Evolutionary conservation across 2,797 vertebrate species (phyloP).

Genomic region (Pseudomugil tenellus): DNA sequence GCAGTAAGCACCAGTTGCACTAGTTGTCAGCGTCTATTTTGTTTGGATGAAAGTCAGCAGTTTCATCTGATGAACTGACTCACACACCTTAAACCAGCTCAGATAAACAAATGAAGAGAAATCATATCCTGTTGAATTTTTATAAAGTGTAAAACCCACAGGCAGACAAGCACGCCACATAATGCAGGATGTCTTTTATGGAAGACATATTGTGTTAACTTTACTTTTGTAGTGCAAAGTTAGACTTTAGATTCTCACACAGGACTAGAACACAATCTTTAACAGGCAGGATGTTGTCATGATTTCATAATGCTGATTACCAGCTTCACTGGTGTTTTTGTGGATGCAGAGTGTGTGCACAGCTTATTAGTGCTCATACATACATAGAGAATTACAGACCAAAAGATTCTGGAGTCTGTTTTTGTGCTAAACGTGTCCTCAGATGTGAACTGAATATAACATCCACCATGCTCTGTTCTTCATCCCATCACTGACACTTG

Average conservation of each 20-base stretch:
- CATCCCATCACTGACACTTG: not conserved
- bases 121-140: not conserved
- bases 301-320: constrained; percentile 45
- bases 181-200: constrained; percentile 2
- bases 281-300: constrained; percentile 60
- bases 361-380: constrained; percentile 15
- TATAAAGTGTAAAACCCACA: not conserved
- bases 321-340: constrained; percentile 11
- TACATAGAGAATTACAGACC: constrained; percentile 1
- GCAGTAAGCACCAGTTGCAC: constrained; percentile 40
- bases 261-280: constrained; percentile 21
- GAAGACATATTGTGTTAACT: not conserved
- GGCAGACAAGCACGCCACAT: not conserved
- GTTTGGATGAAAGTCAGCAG: not conserved
- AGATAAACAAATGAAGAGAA: not conserved
- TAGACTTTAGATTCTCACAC: constrained; percentile 40
- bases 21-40: not conserved
- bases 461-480: not conserved
- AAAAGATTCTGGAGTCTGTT: not conserved
- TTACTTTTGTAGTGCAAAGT: not conserved
- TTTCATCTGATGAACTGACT: not conserved
- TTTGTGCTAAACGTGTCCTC: constrained; percentile 9
- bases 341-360: constrained; percentile 6
- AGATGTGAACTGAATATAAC: not conserved
- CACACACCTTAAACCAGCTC: not conserved